Evolutionary conservation across 2,113 vertebrate genomes (phyloP).

Genomic region (Aphyosemion australe): DNA sequence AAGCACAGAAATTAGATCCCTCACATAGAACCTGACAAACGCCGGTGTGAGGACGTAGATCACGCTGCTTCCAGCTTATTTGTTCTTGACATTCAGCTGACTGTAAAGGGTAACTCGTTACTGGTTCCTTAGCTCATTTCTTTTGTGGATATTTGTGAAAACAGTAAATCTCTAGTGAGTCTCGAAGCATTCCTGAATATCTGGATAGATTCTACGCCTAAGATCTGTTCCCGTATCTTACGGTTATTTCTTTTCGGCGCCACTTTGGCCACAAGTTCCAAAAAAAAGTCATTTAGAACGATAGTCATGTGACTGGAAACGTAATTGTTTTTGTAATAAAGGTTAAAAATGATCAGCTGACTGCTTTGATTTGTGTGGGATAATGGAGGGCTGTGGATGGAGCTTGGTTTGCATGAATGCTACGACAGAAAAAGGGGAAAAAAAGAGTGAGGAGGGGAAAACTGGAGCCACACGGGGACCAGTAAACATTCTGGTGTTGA

Average conservation of each 20-base stretch:
- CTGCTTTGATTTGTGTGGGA: conserved; percentile 1
- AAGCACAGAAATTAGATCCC: conserved; percentile 65
- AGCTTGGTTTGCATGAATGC: conserved; percentile 30
- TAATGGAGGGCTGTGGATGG: background rate
- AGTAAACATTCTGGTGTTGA: conserved; percentile 74
- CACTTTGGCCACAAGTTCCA: background rate
- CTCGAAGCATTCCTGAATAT: conserved; percentile 9
- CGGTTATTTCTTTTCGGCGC: conserved; percentile 2
- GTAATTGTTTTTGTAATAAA: conserved; percentile 29
- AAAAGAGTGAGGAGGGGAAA: background rate
- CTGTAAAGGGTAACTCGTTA: conserved; percentile 17
- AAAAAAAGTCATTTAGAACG: background rate
- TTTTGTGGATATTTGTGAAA: conserved; percentile 33
- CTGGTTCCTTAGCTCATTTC: conserved; percentile 16
- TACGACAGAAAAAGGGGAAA: conserved; percentile 15
- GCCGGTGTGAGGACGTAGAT: conserved; percentile 22
- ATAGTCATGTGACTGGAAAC: conserved; percentile 12
- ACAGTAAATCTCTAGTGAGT: conserved; percentile 6
- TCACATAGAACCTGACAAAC: conserved; percentile 35
- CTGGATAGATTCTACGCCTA: background rate
- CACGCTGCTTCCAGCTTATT: conserved; percentile 30
- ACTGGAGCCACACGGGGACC: conserved; percentile 62
- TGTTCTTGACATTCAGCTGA: conserved; percentile 36
- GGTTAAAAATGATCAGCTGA: background rate
- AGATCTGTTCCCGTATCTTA: conserved; percentile 11